Percentiles rank a stretch among this genome's conserved stretches.
phyloP scores from a whole-genome alignment of 2,113 vertebrate species.

The Ictidomys tridecemlineatus region DNA sequence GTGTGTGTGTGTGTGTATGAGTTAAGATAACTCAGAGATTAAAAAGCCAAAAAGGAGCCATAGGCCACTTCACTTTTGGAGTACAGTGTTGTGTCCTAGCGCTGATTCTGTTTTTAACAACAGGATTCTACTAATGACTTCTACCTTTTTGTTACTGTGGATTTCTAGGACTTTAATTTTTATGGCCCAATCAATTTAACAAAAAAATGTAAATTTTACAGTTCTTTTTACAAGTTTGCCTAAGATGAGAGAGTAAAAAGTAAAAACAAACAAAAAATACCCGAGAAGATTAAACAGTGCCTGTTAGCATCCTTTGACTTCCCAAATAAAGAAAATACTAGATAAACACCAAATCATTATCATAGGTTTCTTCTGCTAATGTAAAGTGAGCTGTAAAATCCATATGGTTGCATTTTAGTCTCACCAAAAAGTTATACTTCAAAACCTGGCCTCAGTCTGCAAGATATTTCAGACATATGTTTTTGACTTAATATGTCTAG shows the following conservation, averaged over 20 bases:
- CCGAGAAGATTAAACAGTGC: constrained; percentile 25
- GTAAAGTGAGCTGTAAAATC: constrained; percentile 56
- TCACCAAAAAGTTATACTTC: constrained; percentile 57
- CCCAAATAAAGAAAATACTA: constrained; percentile 9
- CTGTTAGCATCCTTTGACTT: not conserved
- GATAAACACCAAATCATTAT: constrained; percentile 2
- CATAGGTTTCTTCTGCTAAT: constrained; percentile 19
- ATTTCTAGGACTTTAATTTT: constrained; percentile 29
- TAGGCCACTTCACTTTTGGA: not conserved
- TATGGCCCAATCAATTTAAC: not conserved
- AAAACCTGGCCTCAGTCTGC: constrained; percentile 52
- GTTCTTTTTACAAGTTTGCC: not conserved
- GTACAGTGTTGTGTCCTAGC: not conserved
- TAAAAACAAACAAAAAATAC: not conserved
- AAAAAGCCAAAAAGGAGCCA: not conserved
- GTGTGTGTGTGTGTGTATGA: not conserved
- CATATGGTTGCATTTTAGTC: constrained; percentile 64
- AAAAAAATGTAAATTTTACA: not conserved
- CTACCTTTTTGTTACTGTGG: not conserved
- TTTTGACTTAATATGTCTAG: constrained; percentile 61
- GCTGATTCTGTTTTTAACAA: not conserved
- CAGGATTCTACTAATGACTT: not conserved
- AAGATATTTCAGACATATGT: constrained; percentile 65
- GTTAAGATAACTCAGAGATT: not conserved
- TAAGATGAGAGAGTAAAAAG: not conserved